Percentiles rank a stretch among this genome's conserved stretches.
Evolutionary conservation across 2,888 invertebrate genomes (phyloP).

Genomic region (Atrina japonica): DNA sequence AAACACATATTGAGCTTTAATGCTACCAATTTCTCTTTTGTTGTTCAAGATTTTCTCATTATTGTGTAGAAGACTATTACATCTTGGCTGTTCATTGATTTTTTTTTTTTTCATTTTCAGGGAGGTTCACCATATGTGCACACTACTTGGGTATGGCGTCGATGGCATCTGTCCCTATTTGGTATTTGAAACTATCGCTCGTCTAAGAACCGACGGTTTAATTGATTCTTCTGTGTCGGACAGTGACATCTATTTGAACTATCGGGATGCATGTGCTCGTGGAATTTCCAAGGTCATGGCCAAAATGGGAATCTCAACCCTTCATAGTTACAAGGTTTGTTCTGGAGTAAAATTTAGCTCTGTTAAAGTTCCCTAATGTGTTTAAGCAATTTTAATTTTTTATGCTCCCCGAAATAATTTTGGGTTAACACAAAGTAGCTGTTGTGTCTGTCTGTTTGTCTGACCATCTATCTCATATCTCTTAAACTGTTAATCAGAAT

Average conservation of each 20-base stretch:
- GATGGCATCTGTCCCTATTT: conserved; percentile 99
- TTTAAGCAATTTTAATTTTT: too few species aligned
- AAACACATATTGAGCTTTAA: too few species aligned
- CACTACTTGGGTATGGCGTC: conserved; percentile 96
- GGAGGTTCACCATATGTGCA: conserved; percentile 96
- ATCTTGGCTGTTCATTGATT: neutral
- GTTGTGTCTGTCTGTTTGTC: too few species aligned
- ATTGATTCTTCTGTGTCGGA: conserved; percentile 89
- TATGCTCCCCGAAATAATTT: too few species aligned
- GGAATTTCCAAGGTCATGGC: conserved; percentile 97
- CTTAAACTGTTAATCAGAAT: too few species aligned
- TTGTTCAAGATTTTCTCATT: too few species aligned
- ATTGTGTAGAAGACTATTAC: too few species aligned
- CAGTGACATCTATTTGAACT: conserved; percentile 88
- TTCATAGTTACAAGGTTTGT: conserved; percentile 94
- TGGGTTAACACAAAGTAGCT: too few species aligned
- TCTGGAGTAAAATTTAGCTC: neutral
- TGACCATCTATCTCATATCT: too few species aligned
- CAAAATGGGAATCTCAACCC: conserved; percentile 99
- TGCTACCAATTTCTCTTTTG: too few species aligned
- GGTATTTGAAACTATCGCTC: conserved; percentile 94
- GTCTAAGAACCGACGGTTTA: conserved; percentile 92
- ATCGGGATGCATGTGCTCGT: conserved; percentile 94
- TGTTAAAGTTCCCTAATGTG: too few species aligned
- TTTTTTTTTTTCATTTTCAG: conserved; percentile 75